Evolutionary conservation across 2,797 vertebrate genomes (phyloP), one percentile per base, ranked within the genome.

Genomic region (Coranthus polyacanthus): DNA sequence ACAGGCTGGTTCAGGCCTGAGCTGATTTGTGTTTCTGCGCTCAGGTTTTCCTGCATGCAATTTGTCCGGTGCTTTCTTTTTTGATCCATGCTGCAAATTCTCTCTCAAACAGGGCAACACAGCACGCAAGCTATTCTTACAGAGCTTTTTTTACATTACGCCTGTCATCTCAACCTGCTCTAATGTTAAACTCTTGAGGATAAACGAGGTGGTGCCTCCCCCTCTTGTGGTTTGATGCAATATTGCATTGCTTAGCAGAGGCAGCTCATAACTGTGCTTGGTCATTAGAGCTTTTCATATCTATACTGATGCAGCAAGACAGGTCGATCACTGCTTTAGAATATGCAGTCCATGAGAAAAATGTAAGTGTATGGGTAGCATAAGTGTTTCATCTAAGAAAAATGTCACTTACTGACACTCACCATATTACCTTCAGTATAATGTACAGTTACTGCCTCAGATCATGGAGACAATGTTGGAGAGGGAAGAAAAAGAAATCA

Each of bases 191-290:
- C 63, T 58, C 49, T 46, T 63, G 69, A 73, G 71, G 78, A 82
- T 83, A 81, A 81, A 91, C 84, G 55, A 81, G 76, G 83, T 80
- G 65, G 74, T 81, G 68, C 81, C 79, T 78, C 81, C 82, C 79
- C 87, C 90, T 89, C 83, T 90, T 88, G 91, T 89, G 89, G 86
- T 72, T 77, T 76, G 65, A 79, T 77, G 75, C 59, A 90, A 82
- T 76, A 89, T 85, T 84, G 68, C 86, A 92, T 63, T 70, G 51
- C 42, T 78, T 56, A 77, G 72, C 77, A 68, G 49, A 44, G 45
- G 60, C 15, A 46, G 37, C 49, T 64, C 53, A 51, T 51, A 38
- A 63, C 62, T 51, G 49, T 65, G 43, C 32, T 47, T 18, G 12
- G 39, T 82, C 46, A 78, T 79, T 74, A 81, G 43, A 51, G 66